These are phyloP conservation scores for Platorchestia sp. DNA, from an alignment of 1,140 invertebrate species.

Conservation along the genomic window DNA sequence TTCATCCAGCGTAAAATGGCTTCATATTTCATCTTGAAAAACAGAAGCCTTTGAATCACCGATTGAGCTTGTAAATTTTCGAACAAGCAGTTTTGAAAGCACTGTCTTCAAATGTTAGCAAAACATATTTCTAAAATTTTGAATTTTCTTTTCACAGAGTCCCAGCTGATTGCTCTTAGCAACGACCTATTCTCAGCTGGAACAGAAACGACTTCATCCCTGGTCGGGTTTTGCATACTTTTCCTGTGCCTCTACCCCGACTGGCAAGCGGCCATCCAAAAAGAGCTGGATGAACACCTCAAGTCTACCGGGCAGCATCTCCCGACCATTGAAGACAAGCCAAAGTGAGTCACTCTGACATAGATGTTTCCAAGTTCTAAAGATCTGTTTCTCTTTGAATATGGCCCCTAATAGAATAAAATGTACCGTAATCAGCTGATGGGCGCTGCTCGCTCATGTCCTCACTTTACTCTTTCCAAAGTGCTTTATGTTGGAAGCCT, in stretches of 20 bases:
- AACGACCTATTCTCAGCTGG: slow-evolving; percentile 76
- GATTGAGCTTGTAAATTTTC: background rate
- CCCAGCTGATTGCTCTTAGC: slow-evolving; percentile 66
- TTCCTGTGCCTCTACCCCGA: slow-evolving; percentile 85
- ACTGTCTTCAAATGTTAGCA: too few species aligned
- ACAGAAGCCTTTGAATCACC: too few species aligned
- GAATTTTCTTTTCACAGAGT: slow-evolving; percentile 58
- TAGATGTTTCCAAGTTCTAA: too few species aligned
- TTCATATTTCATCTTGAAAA: too few species aligned
- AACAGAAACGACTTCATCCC: slow-evolving; percentile 60
- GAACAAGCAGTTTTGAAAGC: background rate
- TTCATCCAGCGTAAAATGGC: too few species aligned
- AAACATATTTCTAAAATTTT: too few species aligned
- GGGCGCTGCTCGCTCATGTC: too few species aligned
- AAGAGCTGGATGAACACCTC: slow-evolving; percentile 81
- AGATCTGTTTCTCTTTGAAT: too few species aligned
- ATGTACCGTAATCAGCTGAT: too few species aligned
- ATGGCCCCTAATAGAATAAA: too few species aligned
- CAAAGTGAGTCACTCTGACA: slow-evolving; percentile 76
- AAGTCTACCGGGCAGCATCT: slow-evolving; percentile 84
- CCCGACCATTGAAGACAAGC: slow-evolving; percentile 84
- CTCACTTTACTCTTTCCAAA: too few species aligned
- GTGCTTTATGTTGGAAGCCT: too few species aligned
- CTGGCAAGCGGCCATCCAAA: slow-evolving; percentile 84
- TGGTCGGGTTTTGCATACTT: slow-evolving; percentile 59